Evolutionary conservation across 2,888 invertebrate genomes (phyloP), one percentile per base, ranked within the genome.

Genomic region (Acanthosepion esculentum): DNA sequence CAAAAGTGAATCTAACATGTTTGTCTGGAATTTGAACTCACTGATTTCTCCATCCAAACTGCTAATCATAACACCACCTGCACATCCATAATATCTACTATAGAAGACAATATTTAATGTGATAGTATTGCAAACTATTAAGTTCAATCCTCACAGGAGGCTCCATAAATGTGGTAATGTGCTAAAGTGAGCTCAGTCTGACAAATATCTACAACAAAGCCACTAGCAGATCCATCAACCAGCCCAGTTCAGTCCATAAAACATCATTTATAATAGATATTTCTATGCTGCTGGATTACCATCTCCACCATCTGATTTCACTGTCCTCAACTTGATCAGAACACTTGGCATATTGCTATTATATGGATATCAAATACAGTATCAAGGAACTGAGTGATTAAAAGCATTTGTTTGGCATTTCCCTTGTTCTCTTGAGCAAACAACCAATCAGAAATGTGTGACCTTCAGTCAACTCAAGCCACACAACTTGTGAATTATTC

Each of bases 381-480:
- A 33, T n/a, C 0, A 33, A 78, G n/a, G n/a, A 12, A 78, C n/a
- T n/a, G n/a, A 10, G 78, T 78, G 78, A 78, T 78, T 78, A 78
- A n/a, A 78, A 12, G 78, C 78, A 33, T 33, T 78, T n/a, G 78
- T 78, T 78, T 78, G 78, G 33, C 78, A 78, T 78, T 78, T 33
- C n/a, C 78, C 33, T 78, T 33, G 78, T 15, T 33, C n/a, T 78
- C 78, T 78, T 78, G n/a, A 15, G 78, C 78, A 78, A 78, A 78
- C n/a, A 78, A n/a, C 78, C 78, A 78, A 78, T 78, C 78, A 78
- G 78, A 78, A 78, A 78, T 78, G 78, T 33, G n/a, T 78, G n/a
- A 78, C 78, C 78, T 78, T 33, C 78, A 78, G n/a, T 15, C 10
- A n/a, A 78, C n/a, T 12, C n/a, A 78, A n/a, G 78, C 78, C 78